Evolutionary conservation across 2,888 invertebrate species (phyloP).

Genomic region (Amphiduros pacificus): DNA sequence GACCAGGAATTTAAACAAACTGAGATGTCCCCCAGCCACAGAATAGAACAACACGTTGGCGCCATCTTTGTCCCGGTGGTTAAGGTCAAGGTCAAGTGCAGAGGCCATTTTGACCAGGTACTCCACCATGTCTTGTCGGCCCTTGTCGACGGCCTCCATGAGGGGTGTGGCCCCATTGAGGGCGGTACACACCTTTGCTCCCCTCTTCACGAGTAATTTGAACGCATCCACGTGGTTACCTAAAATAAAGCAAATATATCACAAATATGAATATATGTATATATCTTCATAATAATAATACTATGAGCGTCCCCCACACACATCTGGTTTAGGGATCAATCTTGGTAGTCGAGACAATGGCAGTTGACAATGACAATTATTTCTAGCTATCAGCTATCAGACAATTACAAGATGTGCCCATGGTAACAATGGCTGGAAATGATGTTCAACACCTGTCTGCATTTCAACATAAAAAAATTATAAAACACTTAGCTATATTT

Average conservation of each 20-base stretch:
- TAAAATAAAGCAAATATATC: conserved; percentile 20
- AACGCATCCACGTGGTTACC: conserved; percentile 27
- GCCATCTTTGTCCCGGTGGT: conserved; percentile 24
- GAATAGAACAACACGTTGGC: conserved; percentile 34
- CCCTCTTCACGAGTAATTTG: conserved; percentile 28
- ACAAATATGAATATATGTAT: too few species aligned
- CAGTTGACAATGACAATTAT: too few species aligned
- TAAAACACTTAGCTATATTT: too few species aligned
- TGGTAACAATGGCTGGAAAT: too few species aligned
- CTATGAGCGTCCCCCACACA: too few species aligned
- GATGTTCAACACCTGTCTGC: too few species aligned
- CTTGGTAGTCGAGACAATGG: too few species aligned
- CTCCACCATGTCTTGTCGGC: conserved; percentile 22
- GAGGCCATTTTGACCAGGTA: conserved; percentile 22
- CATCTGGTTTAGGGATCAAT: too few species aligned
- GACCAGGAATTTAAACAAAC: conserved; percentile 27
- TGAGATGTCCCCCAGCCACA: conserved; percentile 28
- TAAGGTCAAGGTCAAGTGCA: conserved; percentile 25
- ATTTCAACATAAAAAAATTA: too few species aligned
- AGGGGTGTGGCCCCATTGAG: conserved; percentile 30
- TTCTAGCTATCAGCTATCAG: too few species aligned
- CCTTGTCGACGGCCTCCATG: conserved; percentile 34
- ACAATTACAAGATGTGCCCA: too few species aligned
- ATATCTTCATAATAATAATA: too few species aligned
- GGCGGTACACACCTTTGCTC: conserved; percentile 26